Base-by-base conservation (phyloP, 2,113 vertebrate genomes). In the Ciconia boyciana region DNA sequence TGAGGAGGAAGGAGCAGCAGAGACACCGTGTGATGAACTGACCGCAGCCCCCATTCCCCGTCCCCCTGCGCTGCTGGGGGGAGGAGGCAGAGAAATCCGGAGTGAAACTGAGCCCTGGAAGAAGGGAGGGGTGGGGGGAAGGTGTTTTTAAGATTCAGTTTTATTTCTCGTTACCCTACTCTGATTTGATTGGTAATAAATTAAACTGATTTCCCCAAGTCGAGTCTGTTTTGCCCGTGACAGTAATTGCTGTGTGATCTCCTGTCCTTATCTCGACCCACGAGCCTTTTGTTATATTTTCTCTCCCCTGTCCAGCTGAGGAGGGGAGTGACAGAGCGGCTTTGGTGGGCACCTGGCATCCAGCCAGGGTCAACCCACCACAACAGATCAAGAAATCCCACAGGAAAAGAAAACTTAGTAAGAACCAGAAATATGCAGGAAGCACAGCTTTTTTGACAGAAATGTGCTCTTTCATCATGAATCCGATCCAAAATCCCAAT, bases 381-480 rank as follows among this genome's bases (percentile, higher is more conserved):
- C 20, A 48, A 57, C 49, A 78, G 87, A 52, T 94, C 57, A 84
- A 87, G 69, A 79, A 90, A 93, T 80, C 71, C 60, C 54, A 69
- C 17, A 79, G 61, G 61, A 87, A 89, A 91, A 89, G 5, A 83
- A 71, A 93, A 87, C 28, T 79, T 9, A 46, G 31, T n/a, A 76
- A 75, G 78, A 79, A 89, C 16, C 48, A 91, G 69, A 96, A 93
- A 89, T 89, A 89, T 18, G n/a, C 75, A 89, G 77, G 70, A 87
- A 91, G 32, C 36, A 72, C 21, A 82, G 57, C 12, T 89, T 52
- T 57, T 90, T 83, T 54, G 48, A 65, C 44, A 94, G 71, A 78
- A 81, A 58, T 2, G 28, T 20, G 18, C 34, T 83, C 60, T 58
- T 87, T 89, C 52, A 31, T 68, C 62, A 82, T 13, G 21, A 80